Conservation (phyloP, 2,113 vertebrate genomes). For the Prunella himalayana region DNA sequence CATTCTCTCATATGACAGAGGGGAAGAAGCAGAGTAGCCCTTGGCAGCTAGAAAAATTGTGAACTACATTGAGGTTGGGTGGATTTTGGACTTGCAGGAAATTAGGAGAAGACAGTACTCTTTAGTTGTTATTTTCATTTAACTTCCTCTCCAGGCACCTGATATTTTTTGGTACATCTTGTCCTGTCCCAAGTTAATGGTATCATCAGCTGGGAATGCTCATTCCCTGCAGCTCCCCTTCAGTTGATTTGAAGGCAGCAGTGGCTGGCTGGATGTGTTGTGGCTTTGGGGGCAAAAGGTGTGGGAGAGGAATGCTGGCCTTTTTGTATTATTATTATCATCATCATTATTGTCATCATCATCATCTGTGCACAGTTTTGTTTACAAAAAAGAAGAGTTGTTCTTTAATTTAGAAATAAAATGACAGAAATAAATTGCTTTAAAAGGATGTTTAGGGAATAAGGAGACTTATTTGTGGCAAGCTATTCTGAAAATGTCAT, state of each 20-base stretch:
- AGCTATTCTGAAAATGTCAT: background rate
- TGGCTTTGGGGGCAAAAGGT: background rate
- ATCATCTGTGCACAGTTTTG: background rate
- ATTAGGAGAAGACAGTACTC: background rate
- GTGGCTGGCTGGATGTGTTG: background rate
- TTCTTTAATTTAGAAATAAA: slow-evolving; percentile 4
- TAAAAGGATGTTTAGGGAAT: background rate
- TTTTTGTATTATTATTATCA: background rate
- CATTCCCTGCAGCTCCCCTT: background rate
- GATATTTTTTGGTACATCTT: background rate
- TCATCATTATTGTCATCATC: background rate
- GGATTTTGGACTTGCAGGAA: background rate
- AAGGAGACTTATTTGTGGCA: background rate
- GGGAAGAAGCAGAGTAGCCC: background rate
- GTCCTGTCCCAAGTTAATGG: background rate
- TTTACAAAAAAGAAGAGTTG: background rate
- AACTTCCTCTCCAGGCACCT: background rate
- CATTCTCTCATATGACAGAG: background rate
- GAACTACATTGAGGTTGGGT: background rate
- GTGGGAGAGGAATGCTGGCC: background rate
- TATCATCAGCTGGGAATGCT: background rate
- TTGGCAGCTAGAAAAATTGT: background rate
- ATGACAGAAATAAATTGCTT: background rate
- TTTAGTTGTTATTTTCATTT: background rate
- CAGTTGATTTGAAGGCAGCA: background rate